Base-by-base conservation (phyloP, 2,113 vertebrate genomes). In the Burhinus bistriatus region DNA sequence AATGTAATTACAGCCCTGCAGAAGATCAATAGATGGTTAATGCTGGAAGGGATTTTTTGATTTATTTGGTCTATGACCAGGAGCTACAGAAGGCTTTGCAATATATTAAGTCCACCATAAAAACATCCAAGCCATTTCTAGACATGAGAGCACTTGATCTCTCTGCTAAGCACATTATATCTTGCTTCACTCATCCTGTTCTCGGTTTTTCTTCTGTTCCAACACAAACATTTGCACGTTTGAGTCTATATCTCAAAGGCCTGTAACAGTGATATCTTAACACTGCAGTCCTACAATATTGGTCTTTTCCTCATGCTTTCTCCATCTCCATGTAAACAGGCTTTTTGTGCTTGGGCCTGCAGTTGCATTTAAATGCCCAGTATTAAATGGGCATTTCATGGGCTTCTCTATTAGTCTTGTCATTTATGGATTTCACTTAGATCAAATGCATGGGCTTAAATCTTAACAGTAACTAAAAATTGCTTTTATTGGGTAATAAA, bases 1-100 rank as follows among this genome's bases (percentile, higher is more conserved):
- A 95, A 40, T 90, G 91, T 96, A 97, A 96, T 97, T 94, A 96
- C 34, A 90, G 78, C 78, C 64, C 55, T 83, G 82, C 78, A 88
- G 64, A 94, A 94, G 94, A 96, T 96, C 97, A 88, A 94, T 96
- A 95, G 75, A 77, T 94, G 89, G 86, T 85, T 94, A 86, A 55
- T 87, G 89, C 87, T 97, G 79, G 96, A 85, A 96, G 75, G 87
- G 78, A 64, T 70, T 94, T 95, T 89, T 95, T 64, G 34, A 94
- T 96, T 96, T 96, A 90, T 95, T 90, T 91, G 91, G 70, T 94
- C 91, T 81, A 80, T 73, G 87, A 91, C 87, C 89, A 91, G 47
- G 49, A 96, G 75, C 70, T 93, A 40, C 78, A 86, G 58, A 94
- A 89, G 84, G 75, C 79, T 96, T 95, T 93, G 45, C 85, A 78